phyloP scores from a whole-genome alignment of 92 coral and sea anemone species.

The Parazoanthus swiftii region DNA sequence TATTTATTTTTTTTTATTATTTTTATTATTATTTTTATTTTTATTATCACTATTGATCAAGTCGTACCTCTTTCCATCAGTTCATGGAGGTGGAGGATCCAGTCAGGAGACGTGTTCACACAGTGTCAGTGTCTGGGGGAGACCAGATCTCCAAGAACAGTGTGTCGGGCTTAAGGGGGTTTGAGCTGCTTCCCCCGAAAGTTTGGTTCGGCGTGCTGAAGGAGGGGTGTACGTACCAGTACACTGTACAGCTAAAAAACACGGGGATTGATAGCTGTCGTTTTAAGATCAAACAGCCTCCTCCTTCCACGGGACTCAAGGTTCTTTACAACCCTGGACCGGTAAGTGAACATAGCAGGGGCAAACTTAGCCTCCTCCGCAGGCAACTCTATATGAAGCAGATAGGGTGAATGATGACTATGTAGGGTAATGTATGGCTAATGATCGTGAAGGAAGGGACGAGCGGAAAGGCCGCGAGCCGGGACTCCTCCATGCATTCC shows the following conservation, averaged over 20 bases:
- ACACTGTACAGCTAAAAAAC: constrained; percentile 78
- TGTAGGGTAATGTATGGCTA: no score
- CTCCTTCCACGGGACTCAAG: constrained; percentile 91
- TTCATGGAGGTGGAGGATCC: constrained; percentile 84
- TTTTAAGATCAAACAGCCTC: constrained; percentile 90
- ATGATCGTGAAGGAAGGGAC: no score
- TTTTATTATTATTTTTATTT: no score
- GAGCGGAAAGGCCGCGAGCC: no score
- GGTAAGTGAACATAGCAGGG: constrained; percentile 49
- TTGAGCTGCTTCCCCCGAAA: constrained; percentile 89
- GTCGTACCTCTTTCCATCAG: constrained; percentile 43
- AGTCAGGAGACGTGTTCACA: constrained; percentile 90
- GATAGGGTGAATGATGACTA: no score
- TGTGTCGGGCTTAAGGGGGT: constrained; percentile 75
- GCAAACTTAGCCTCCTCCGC: no score
- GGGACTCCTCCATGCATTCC: no score
- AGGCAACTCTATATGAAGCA: no score
- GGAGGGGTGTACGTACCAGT: constrained; percentile 91
- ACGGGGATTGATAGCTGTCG: constrained; percentile 95
- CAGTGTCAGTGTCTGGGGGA: constrained; percentile 92
- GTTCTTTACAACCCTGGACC: constrained; percentile 93
- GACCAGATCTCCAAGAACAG: constrained; percentile 53
- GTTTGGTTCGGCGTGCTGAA: constrained; percentile 89
- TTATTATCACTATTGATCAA: not conserved
- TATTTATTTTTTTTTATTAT: no score